A percentile compares a stretch with the other conserved stretches of the same genome.
Conservation (phyloP, 2,113 vertebrate genomes). For the Gorsachius goisagi region DNA sequence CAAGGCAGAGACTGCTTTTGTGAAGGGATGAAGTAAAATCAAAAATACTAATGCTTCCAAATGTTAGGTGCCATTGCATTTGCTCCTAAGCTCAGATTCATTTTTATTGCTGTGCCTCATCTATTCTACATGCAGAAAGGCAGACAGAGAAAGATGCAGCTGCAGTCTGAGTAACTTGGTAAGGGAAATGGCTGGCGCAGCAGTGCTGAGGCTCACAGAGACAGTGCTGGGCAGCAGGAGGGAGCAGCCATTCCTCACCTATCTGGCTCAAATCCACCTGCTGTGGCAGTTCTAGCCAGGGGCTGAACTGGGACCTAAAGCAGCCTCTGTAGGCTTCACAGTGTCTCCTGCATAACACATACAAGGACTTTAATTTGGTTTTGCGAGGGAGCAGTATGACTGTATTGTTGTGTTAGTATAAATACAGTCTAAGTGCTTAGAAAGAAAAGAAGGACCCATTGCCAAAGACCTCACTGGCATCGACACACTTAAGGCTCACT, state of each 20-base stretch:
- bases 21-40: not conserved
- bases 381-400: not conserved
- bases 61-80: not conserved
- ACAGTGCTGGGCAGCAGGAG: accelerated
- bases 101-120: not conserved
- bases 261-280: not conserved
- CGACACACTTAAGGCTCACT: not conserved
- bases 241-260: accelerated
- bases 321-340: not conserved
- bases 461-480: not conserved
- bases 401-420: not conserved
- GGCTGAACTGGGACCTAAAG: not conserved
- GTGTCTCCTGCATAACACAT: not conserved
- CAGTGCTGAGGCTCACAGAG: not conserved
- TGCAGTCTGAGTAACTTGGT: not conserved
- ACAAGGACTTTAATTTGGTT: not conserved
- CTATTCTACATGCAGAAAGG: not conserved
- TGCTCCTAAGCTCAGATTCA: not conserved
- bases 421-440: not conserved
- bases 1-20: not conserved
- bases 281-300: not conserved
- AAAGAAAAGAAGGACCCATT: not conserved
- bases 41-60: not conserved
- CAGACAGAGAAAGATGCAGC: not conserved
- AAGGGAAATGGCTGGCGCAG: not conserved